phyloP scores from a whole-genome alignment of 2,797 vertebrate genomes.

The Melanotaenia pygmaea region DNA sequence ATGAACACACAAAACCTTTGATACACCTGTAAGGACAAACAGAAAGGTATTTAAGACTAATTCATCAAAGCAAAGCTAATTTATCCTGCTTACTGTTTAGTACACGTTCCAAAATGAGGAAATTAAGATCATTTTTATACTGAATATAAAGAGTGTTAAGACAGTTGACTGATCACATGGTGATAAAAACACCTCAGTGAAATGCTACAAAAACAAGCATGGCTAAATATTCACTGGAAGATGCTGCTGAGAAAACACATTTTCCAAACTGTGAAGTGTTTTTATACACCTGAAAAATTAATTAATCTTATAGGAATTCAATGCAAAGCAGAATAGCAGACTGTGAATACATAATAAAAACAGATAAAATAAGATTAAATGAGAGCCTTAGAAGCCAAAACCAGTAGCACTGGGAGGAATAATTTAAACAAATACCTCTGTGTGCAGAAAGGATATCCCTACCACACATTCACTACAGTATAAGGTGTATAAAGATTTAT shows the following conservation, averaged over 20 bases:
- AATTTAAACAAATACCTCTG: constrained; percentile 49
- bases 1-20: constrained; percentile 13
- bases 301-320: constrained; percentile 60
- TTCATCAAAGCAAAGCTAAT: constrained; percentile 50
- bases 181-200: constrained; percentile 64
- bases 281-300: constrained; percentile 66
- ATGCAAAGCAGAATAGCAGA: constrained; percentile 54
- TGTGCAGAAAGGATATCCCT: constrained; percentile 29
- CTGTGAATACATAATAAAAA: constrained; percentile 61
- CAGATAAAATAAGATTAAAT: constrained; percentile 49
- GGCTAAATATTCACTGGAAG: constrained; percentile 71
- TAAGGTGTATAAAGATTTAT: constrained; percentile 20
- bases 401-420: constrained; percentile 48
- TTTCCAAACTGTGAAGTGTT: constrained; percentile 73
- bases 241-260: constrained; percentile 69
- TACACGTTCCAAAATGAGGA: constrained; percentile 42
- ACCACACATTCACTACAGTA: not conserved
- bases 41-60: constrained; percentile 48
- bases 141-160: constrained; percentile 53
- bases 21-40: constrained; percentile 63
- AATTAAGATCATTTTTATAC: constrained; percentile 53
- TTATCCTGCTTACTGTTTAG: constrained; percentile 16
- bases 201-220: constrained; percentile 72
- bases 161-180: constrained; percentile 62
- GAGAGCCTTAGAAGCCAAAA: constrained; percentile 47